Conservation (phyloP, 1,140 invertebrate genomes). For the Solenopsis fugax region DNA sequence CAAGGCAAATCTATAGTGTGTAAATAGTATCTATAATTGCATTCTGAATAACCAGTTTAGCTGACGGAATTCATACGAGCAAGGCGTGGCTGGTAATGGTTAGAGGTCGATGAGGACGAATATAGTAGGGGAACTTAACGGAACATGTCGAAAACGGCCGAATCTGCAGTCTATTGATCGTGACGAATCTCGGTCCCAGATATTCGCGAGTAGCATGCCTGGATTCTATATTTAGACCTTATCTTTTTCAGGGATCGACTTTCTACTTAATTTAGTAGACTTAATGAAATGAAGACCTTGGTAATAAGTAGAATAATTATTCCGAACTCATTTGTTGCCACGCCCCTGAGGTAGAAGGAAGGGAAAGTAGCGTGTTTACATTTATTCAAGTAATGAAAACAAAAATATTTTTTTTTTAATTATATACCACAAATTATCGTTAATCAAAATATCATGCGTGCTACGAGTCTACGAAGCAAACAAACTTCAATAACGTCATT, state of each 20-base stretch:
- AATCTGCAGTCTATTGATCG: conserved; percentile 75
- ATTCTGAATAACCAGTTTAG: conserved; percentile 66
- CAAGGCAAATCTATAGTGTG: conserved; percentile 29
- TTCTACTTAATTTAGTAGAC: not conserved
- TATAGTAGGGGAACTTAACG: conserved; percentile 78
- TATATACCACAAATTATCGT: not conserved
- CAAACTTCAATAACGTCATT: not conserved
- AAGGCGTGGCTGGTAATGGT: conserved; percentile 73
- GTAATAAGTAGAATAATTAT: conserved; percentile 11
- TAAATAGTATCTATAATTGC: conserved; percentile 26
- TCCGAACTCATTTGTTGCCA: not conserved
- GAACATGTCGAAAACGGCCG: conserved; percentile 76
- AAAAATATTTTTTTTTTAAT: not conserved
- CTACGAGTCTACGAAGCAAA: not conserved
- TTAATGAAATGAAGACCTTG: not conserved
- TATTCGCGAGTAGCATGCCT: conserved; percentile 57
- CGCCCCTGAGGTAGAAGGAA: not conserved
- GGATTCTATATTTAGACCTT: conserved; percentile 62
- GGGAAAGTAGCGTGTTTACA: not conserved
- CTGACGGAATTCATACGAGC: conserved; percentile 51
- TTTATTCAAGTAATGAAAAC: not conserved
- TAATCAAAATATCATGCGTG: not conserved
- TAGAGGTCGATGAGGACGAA: conserved; percentile 69
- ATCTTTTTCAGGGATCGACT: not conserved
- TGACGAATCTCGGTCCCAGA: conserved; percentile 56